Evolutionary conservation across 2,888 invertebrate species (phyloP).

Genomic region (Autographa gamma): DNA sequence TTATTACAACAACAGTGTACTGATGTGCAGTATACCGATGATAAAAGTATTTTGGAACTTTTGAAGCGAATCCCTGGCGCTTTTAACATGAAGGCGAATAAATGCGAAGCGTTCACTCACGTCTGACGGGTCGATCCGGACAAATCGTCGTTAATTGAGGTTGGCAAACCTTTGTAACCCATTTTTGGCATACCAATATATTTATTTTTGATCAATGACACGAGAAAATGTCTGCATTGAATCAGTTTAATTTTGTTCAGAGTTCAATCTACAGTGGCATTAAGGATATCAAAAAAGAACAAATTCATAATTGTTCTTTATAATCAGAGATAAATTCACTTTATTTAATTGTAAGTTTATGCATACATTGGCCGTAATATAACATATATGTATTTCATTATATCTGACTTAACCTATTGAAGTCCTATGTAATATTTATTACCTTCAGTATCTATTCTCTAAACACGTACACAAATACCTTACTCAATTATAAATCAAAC

Average conservation of each 20-base stretch:
- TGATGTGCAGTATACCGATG: not conserved
- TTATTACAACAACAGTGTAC: not conserved
- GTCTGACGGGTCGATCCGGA: slow-evolving; percentile 38
- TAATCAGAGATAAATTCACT: too few relatives aligned
- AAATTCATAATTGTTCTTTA: too few relatives aligned
- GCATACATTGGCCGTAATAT: too few relatives aligned
- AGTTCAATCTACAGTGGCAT: not conserved
- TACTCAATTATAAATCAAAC: not conserved
- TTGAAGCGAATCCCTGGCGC: not conserved
- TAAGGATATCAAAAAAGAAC: not conserved
- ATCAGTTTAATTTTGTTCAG: not conserved
- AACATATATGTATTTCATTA: too few relatives aligned
- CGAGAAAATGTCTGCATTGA: not conserved
- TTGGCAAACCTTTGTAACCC: slow-evolving; percentile 21
- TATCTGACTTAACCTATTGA: too few relatives aligned
- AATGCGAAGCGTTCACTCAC: slow-evolving; percentile 22
- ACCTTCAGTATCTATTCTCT: too few relatives aligned
- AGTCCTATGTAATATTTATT: too few relatives aligned
- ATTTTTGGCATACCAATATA: slow-evolving; percentile 15
- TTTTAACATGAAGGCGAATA: slow-evolving; percentile 19
- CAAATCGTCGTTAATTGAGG: slow-evolving; percentile 42
- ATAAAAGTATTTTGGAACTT: not conserved
- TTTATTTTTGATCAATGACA: slow-evolving; percentile 11
- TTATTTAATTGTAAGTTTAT: too few relatives aligned
- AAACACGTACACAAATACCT: too few relatives aligned